Evolutionary conservation across 2,113 vertebrate species (phyloP), one percentile per base, ranked within the genome.

Genomic region (Nanger granti): DNA sequence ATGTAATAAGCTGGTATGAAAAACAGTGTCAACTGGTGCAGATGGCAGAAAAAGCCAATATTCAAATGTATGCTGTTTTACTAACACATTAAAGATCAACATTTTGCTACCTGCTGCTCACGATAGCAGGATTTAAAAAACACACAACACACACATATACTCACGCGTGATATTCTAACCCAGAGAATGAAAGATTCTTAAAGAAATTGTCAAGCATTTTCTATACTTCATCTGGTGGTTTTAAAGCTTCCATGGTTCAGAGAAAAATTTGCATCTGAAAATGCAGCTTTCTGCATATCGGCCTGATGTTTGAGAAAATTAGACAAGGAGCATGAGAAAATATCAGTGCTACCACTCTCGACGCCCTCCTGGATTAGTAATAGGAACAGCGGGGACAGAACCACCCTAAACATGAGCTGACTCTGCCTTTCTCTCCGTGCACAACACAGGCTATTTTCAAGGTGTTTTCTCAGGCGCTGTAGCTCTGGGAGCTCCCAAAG

Each of bases 1-100:
- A 98, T 96, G 97, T 91, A 98, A 98, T 97, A 98, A 98, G 97
- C 97, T 98, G 97, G 96, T 96, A 97, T 91, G 96, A 95, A 96
- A 98, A 97, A 97, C 97, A 97, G 98, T 97, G 98, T 96, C 97
- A 97, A 95, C 91, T 89, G 95, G 93, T 96, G 29, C 98, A 98
- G 98, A 98, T 98, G 98, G 98, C 97, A 96, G 97, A 95, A 96
- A 97, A 96, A 98, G 98, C 97, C 98, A 96, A 97, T 98, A 97
- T 97, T 96, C 98, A 94, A 96, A 97, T 97, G 97, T 94, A 94
- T 91, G 97, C 97, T 98, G 97, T 98, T 98, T 98, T 97, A 94
- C 97, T 97, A 97, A 97, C 98, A 98, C 97, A 93, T 98, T 97
- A 95, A 93, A 97, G 97, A 96, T 97, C 97, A 97, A 98, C 98